phyloP scores from a whole-genome alignment of 2,113 vertebrate species.

The Sphaerodactylus townsendi region DNA sequence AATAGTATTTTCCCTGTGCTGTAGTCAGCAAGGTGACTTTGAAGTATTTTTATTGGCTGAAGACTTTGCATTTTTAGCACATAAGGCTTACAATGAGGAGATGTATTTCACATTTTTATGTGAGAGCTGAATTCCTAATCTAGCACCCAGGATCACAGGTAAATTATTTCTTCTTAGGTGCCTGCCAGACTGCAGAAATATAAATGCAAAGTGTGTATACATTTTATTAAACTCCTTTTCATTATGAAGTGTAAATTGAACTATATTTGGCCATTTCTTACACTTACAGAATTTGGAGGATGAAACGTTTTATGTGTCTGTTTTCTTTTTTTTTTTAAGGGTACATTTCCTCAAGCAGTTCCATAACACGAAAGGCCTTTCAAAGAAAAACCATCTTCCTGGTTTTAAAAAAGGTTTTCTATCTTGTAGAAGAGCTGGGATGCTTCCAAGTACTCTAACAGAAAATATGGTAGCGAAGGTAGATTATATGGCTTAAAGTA shows the following conservation, averaged over 20 bases:
- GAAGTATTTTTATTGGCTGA: conserved; percentile 52
- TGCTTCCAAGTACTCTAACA: conserved; percentile 33
- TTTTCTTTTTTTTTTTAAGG: conserved; percentile 16
- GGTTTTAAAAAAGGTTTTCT: not conserved
- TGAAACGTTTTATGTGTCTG: not conserved
- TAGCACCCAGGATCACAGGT: conserved; percentile 32
- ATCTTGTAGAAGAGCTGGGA: conserved; percentile 28
- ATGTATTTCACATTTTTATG: conserved; percentile 57
- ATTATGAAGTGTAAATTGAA: conserved; percentile 61
- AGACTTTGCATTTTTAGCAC: conserved; percentile 51
- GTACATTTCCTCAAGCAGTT: conserved; percentile 20
- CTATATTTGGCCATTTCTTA: conserved; percentile 35
- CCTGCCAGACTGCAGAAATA: conserved; percentile 51
- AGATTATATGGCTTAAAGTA: conserved; percentile 33
- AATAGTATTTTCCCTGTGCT: not conserved
- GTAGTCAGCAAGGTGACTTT: conserved; percentile 54
- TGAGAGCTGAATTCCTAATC: conserved; percentile 52
- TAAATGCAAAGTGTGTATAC: conserved; percentile 59
- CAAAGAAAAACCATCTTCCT: conserved; percentile 22
- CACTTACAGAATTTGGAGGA: conserved; percentile 41
- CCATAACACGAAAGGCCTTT: conserved; percentile 21
- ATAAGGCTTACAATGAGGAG: conserved; percentile 32
- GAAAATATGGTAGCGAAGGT: conserved; percentile 36
- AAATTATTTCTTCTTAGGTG: conserved; percentile 44
- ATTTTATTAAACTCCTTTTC: conserved; percentile 64